Evolutionary conservation across 2,888 invertebrate species (phyloP).

Genomic region (Drosophila barbarae): DNA sequence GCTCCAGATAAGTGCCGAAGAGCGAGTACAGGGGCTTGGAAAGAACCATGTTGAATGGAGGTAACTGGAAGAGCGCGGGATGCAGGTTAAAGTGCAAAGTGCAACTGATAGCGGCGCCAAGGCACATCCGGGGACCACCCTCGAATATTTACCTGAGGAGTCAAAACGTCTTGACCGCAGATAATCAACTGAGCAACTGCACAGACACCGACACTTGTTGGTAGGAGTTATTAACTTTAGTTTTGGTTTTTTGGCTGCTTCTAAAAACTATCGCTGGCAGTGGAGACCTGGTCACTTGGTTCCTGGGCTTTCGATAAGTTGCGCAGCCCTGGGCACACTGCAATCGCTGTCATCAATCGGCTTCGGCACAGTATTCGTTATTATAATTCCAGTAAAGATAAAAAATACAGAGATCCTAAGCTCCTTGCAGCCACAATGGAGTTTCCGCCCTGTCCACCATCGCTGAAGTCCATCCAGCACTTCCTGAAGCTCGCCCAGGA

Average conservation of each 20-base stretch:
- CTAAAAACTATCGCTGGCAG: background rate
- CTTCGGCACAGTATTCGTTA: conserved; percentile 13
- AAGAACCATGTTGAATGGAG: conserved; percentile 70
- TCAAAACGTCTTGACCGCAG: conserved; percentile 27
- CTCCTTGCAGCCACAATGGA: conserved; percentile 59
- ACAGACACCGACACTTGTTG: conserved; percentile 43
- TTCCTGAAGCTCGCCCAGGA: conserved; percentile 94
- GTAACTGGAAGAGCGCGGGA: conserved; percentile 11
- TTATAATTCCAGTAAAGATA: background rate
- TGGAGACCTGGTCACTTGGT: conserved; percentile 27
- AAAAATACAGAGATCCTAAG: background rate
- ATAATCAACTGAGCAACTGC: conserved; percentile 40
- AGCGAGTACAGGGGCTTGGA: conserved; percentile 86
- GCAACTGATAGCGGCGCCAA: conserved; percentile 46
- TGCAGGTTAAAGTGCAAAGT: conserved; percentile 73
- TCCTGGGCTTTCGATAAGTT: background rate
- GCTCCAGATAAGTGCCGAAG: conserved; percentile 86
- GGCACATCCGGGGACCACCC: background rate
- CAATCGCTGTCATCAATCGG: conserved; percentile 25
- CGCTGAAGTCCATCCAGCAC: conserved; percentile 92
- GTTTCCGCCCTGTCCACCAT: conserved; percentile 87
- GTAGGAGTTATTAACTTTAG: conserved; percentile 17
- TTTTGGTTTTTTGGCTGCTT: background rate
- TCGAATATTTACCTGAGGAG: conserved; percentile 3
- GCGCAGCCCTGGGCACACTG: conserved; percentile 3